Evolutionary conservation across 2,113 vertebrate species (phyloP), one percentile per base, ranked within the genome.

Genomic region (Candoia aspera): DNA sequence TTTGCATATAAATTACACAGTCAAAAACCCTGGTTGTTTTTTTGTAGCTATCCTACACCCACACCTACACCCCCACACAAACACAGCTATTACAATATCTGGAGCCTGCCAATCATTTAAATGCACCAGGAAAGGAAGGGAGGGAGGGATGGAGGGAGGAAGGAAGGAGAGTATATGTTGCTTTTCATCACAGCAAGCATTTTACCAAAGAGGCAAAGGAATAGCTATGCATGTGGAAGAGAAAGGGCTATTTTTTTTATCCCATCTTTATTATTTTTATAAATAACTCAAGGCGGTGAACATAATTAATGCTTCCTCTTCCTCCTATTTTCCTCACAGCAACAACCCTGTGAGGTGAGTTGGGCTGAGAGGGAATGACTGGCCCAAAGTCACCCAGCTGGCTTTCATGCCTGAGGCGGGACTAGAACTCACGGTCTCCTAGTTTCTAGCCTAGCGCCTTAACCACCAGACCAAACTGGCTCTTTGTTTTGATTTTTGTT

Each of bases 1-100:
- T 42, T n/a, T 89, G 92, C 26, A 58, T 4, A 92, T 90, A 94
- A 79, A 95, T 96, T 64, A 37, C 26, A 88, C 91, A 93, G 17
- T 91, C 79, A 92, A 90, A 90, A 10, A 90, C n/a, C 11, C 87
- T 86, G n/a, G 1, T 12, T 29, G 3, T 15, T 57, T 2, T 49
- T 85, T 42, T 58, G 73, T 33, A 79, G 37, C 17, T n/a, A 79
- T 79, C 73, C 73, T 79, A 42, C 73, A 79, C 33, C 15, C 73
- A 79, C 33, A 42, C 73, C 73, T 79, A 79, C 29, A 68, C 3
- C 49, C 8, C 57, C 24, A 54, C 49, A 55, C 13, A 11, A 1
- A 15, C 1, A 24, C 29, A 64, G 42, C 4, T 33, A 33, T 57
- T 79, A 79, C 1, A 54, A 68, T 26, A 87, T 87, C 42, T 6